Base-by-base conservation (phyloP, 2,888 invertebrate genomes). In the Sphecodes monilicornis region DNA sequence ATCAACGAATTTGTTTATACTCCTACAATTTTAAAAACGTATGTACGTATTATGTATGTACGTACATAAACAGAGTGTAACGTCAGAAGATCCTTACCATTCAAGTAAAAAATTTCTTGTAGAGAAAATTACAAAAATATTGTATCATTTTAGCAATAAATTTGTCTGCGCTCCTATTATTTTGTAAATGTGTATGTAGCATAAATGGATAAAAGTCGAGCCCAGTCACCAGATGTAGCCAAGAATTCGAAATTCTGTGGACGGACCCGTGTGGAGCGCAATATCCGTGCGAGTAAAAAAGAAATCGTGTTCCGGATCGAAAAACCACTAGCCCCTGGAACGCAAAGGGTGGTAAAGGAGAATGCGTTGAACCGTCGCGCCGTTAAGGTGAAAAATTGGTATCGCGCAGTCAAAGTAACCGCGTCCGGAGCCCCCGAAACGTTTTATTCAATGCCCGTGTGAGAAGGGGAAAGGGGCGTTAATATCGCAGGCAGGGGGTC, bases 381-480 rank as follows among this genome's bases (percentile, higher is more conserved):
- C 46, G 36, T 26, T 29, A 39, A 43, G 46, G 69, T 77, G 78
- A 70, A 60, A 77, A 60, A 74, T 64, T 46, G 46, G 39, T n/a
- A 64, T 66, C 22, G 39, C 46, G 76, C 46, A 50, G 41, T 32
- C 26, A 72, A 43, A 64, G 41, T 75, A 75, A 66, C 16, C 29
- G 64, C 43, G 50, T 54, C 39, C 29, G 43, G 11, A 16, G 18
- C 60, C 32, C 66, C 18, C n/a, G 43, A 64, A 64, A 75, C 39
- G 43, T 32, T 75, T 75, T 75, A 60, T 64, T 64, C 75, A 41
- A 75, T 75, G 64, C 43, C 64, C 75, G 50, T 32, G 64, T 4
- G n/a, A 54, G 50, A 8, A 10, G 50, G 50, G n/a, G n/a, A n/a
- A 4, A 8, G 32, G 26, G 26, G 76, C 50, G 76, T 76, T 68